Evolutionary conservation across 2,113 vertebrate genomes (phyloP).

Genomic region (Oostethus manadensis): DNA sequence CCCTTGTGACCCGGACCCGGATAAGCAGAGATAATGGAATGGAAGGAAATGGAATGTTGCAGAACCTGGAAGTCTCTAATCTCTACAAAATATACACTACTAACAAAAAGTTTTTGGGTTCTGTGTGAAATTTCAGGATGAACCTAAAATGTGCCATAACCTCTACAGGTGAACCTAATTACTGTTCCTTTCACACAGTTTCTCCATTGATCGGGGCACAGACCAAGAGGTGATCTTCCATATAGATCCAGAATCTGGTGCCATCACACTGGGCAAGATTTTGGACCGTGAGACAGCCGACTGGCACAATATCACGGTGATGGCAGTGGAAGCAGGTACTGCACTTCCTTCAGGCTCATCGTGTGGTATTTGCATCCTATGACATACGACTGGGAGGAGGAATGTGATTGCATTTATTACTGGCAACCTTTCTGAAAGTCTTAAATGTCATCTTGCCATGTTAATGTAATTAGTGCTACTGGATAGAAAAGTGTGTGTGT

Average conservation of each 20-base stretch:
- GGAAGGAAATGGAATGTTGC: too few relatives aligned
- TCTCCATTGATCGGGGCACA: slow-evolving; percentile 84
- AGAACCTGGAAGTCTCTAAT: slow-evolving; percentile 2
- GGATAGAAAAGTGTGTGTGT: not conserved
- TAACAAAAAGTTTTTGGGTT: too few relatives aligned
- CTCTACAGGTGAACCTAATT: too few relatives aligned
- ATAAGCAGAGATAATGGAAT: too few relatives aligned
- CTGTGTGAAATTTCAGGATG: too few relatives aligned
- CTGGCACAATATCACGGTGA: slow-evolving; percentile 97
- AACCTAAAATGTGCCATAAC: too few relatives aligned
- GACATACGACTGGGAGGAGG: not conserved
- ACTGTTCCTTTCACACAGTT: slow-evolving; percentile 65
- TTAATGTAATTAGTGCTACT: not conserved
- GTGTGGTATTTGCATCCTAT: not conserved
- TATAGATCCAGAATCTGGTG: slow-evolving; percentile 85
- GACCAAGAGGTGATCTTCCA: slow-evolving; percentile 90
- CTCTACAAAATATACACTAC: too few relatives aligned
- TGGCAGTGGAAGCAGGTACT: slow-evolving; percentile 89
- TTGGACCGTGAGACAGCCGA: slow-evolving; percentile 92
- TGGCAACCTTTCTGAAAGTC: not conserved
- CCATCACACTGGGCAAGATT: slow-evolving; percentile 84
- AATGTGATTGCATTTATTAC: slow-evolving; percentile 1
- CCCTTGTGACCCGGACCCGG: too few relatives aligned
- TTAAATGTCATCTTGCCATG: not conserved
- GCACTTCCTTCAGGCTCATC: not conserved